Evolutionary conservation across 1,140 invertebrate genomes (phyloP), one percentile per base, ranked within the genome.

Genomic region (Atta texana): DNA sequence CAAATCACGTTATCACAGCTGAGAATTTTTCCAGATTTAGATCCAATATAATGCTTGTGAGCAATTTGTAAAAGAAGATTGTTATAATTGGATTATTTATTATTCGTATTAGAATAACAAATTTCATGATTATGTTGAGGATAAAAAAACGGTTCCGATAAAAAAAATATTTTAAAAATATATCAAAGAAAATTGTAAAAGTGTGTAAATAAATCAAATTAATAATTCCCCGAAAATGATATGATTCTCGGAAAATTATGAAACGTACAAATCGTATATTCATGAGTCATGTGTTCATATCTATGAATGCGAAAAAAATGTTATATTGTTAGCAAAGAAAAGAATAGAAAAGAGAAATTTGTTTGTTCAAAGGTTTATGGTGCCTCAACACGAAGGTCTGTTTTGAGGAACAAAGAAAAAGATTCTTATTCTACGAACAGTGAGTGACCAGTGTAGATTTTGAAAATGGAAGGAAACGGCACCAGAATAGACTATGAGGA

Each of bases 401-500:
- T 53, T 49, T n/a, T 21, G 2, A 31, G 10, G 51, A 28, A 74
- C 18, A 51, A 71, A 72, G 31, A 34, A 34, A 34, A 72, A 51
- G 64, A 24, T 64, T 77, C 75, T 87, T 81, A 71, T 88, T 87
- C 61, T 74, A 63, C 31, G 34, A 24, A 81, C 28, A 72, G 18
- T 39, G 44, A 59, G 71, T 57, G 39, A 80, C 74, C 68, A 34
- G 24, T 86, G 24, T 5, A 44, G 1, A 18, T 0, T 10, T 64
- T 5, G 0, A 87, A 69, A 78, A 95, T 95, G 95, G 95, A 95
- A 85, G 95, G 95, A 92, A 94, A 95, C 93, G 93, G 95, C 74
- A 92, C 95, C 80, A 96, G 95, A 90, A 94, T 96, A 95, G 91
- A 96, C 93, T 97, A 97, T 93, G 97, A 97, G 93, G 97, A 97